Conservation (phyloP, 92 coral and sea anemone genomes). For the Chrysogorgia sp. region DNA sequence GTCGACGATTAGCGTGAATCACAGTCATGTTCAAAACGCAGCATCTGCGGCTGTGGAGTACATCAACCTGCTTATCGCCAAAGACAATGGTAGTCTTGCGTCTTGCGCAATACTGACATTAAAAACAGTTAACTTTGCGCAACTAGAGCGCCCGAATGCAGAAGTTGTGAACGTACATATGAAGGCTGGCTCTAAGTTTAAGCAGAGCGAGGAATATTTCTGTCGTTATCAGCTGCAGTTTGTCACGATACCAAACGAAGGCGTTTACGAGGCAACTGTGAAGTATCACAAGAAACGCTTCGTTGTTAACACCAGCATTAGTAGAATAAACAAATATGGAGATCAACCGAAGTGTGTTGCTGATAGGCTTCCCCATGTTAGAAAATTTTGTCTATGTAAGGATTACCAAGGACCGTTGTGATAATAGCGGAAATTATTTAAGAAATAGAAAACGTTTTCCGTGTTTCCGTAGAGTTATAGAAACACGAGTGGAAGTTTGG, state of each 20-base stretch:
- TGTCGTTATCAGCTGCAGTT: conserved; percentile 77
- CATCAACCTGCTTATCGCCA: conserved; percentile 65
- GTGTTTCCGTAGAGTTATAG: too few species aligned
- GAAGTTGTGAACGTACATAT: conserved; percentile 53
- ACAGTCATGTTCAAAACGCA: conserved; percentile 54
- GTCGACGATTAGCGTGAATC: conserved; percentile 63
- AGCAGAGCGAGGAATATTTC: conserved; percentile 30
- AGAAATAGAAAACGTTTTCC: too few species aligned
- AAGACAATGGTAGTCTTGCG: neutral
- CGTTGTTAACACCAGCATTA: conserved; percentile 51
- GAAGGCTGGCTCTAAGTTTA: neutral
- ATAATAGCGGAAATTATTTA: neutral
- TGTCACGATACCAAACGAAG: conserved; percentile 73
- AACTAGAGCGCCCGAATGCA: conserved; percentile 79
- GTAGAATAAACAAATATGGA: conserved; percentile 68
- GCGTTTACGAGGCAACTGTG: conserved; percentile 76
- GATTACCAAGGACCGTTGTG: conserved; percentile 11
- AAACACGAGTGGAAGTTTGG: too few species aligned
- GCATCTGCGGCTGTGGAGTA: conserved; percentile 58
- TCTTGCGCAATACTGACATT: conserved; percentile 63
- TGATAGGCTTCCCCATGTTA: conserved; percentile 60
- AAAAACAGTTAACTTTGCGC: conserved; percentile 58
- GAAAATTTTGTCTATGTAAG: conserved; percentile 71
- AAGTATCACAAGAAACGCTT: conserved; percentile 53
- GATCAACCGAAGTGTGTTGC: conserved; percentile 68